phyloP scores from a whole-genome alignment of 2,113 vertebrate species.

The Sphaerodactylus townsendi region DNA sequence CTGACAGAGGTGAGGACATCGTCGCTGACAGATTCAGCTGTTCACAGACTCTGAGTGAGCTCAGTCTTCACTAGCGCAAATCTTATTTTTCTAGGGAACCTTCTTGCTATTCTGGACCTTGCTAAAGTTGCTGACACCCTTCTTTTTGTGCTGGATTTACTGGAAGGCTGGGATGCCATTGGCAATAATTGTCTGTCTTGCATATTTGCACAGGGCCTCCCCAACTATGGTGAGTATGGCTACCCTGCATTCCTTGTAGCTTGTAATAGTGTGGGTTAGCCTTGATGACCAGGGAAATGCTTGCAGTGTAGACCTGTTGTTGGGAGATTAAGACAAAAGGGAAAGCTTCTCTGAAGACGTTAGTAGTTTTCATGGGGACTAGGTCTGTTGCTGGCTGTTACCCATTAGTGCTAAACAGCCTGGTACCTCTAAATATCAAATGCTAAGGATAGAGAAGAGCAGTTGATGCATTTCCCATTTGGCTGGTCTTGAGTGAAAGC shows the following conservation, averaged over 20 bases:
- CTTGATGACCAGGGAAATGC: too few relatives aligned
- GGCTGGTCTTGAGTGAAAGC: not conserved
- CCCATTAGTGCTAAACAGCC: not conserved
- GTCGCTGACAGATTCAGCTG: rapidly evolving
- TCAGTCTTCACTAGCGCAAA: not conserved
- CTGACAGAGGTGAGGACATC: constrained; percentile 73
- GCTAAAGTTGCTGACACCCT: constrained; percentile 93
- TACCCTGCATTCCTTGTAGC: not conserved
- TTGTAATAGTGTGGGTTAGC: not conserved
- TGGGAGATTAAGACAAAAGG: not conserved
- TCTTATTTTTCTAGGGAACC: constrained; percentile 78
- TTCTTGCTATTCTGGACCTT: constrained; percentile 87
- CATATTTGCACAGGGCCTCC: constrained; percentile 93
- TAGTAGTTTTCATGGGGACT: not conserved
- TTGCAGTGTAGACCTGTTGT: not conserved
- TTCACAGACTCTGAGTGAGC: not conserved
- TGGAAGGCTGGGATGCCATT: constrained; percentile 88
- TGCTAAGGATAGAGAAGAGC: not conserved
- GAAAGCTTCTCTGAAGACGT: not conserved
- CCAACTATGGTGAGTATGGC: constrained; percentile 84
- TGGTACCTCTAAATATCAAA: not conserved
- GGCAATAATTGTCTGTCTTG: constrained; percentile 93
- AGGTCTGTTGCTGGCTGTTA: not conserved
- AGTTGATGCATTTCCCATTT: not conserved
- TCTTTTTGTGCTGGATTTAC: constrained; percentile 86